Base-by-base conservation (phyloP, 30 jellyfish, hydroid and myxozoan genomes). In the Sanderia malayensis region DNA sequence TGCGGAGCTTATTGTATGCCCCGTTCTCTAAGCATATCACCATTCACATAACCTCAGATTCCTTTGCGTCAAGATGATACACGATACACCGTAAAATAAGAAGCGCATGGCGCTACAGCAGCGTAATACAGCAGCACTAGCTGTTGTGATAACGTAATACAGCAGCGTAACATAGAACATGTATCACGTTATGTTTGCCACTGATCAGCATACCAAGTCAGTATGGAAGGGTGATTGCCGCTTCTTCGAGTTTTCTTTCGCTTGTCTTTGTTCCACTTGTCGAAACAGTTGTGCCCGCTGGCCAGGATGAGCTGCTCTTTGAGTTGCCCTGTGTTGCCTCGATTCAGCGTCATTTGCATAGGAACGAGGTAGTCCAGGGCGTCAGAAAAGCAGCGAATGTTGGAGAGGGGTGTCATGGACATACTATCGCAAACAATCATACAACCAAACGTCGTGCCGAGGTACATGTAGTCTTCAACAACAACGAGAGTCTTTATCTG, bases 391-490 rank as follows among this genome's bases (percentile, higher is more conserved):
- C 98, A 92, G 25, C 96, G 94, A 24, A 92, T 27, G 44, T 58
- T 33, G 15, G 57, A 23, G 33, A 67, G 52, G 1, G 93, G 95
- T 30, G 34, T 61, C 71, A 92, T 58, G 2, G 96, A 60, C 73
- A 67, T 44, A 44, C 91, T 73, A 68, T 92, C 95, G 70, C 98
- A 92, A 33, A 83, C 70, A 70, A 80, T 37, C 74, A 92, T 33
- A 46, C 86, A 78, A 1, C 98, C 98, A 62, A 32, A 79, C n/a
- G 95, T 62, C 19, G 98, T 92, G 19, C 98, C 98, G 44, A 92
- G 70, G 85, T 92, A 92, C 60, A 92, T 79, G 46, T 78, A 73
- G 65, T 84, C 66, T 46, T 80, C 98, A 19, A 83, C 98, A 23
- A 92, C 93, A 21, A 84, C 80, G 21, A 92, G 46, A 21, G 96